Evolutionary conservation across 2,888 invertebrate species (phyloP), one percentile per base, ranked within the genome.

Genomic region (Lysandra coridon): DNA sequence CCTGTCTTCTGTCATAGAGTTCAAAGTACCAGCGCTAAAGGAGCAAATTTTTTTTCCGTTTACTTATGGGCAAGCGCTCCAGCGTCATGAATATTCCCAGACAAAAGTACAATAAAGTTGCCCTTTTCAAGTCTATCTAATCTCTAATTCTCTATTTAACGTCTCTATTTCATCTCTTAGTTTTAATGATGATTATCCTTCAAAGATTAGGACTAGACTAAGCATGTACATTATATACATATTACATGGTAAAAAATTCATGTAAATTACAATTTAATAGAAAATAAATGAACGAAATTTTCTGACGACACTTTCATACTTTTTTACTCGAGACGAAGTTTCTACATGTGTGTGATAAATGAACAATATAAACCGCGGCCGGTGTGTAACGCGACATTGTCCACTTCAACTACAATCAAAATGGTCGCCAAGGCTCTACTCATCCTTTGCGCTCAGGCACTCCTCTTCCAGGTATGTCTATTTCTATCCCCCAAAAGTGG

Each of bases 401-500:
- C 44, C 40, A 62, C 62, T 62, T 86, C 86, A 78, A 88, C 82
- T 81, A 80, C 77, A 82, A 79, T 73, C 75, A 80, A 80, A 79
- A 87, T 87, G 86, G 83, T 83, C 69, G 80, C 83, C 78, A 86
- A 85, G 81, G 79, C 82, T 33, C 80, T 85, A 12, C 73, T 86
- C 40, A 79, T 83, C 23, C 80, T 87, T 81, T 86, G 85, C 83
- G 85, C 85, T 60, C 84, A 85, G 80, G 85, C 85, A 44, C 81
- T 86, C 30, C 78, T 86, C 77, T 83, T 84, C 76, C 85, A 87
- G 85, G 87, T 87, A 80, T 73, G 75, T 75, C n/a, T 62, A n/a
- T 17, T 1, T 23, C 14, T 14, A 5, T 64, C 12, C 14, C 5
- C 14, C 69, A 69, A 69, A 14, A 62, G 62, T 62, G 3, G n/a